These are phyloP conservation scores for Zaprionus lineosus DNA, from an alignment of 2,888 invertebrate genomes.

Conservation along the genomic window DNA sequence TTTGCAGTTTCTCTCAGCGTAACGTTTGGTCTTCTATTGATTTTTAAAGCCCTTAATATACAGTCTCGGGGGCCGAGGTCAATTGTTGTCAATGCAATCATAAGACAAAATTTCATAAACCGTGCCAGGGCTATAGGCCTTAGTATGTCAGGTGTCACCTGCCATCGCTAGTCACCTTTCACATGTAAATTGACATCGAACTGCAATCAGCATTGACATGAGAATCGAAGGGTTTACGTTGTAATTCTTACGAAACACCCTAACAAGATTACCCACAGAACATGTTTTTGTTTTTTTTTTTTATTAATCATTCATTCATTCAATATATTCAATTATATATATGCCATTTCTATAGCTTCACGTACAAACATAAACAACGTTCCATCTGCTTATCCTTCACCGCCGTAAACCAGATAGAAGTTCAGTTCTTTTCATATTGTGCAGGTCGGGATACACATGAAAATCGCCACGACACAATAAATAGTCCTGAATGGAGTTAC, in stretches of 20 bases:
- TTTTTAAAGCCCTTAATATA: slow-evolving; percentile 17
- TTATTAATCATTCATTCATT: no score
- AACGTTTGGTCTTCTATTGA: slow-evolving; percentile 32
- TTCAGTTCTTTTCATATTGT: slow-evolving; percentile 23
- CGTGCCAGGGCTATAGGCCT: slow-evolving; percentile 24
- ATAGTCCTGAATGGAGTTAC: slow-evolving; percentile 27
- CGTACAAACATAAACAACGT: no score
- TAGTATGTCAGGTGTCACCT: not conserved
- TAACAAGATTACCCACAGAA: not conserved
- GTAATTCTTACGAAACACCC: not conserved
- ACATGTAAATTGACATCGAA: not conserved
- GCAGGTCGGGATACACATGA: slow-evolving; percentile 55
- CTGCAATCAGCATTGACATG: not conserved
- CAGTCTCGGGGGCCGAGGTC: no score
- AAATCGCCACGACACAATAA: slow-evolving; percentile 29
- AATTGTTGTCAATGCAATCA: slow-evolving; percentile 12
- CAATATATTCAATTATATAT: no score
- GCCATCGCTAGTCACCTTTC: not conserved
- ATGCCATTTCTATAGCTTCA: no score
- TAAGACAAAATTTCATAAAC: slow-evolving; percentile 13
- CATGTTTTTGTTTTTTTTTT: no score
- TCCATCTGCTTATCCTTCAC: no score
- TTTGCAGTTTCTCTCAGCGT: slow-evolving; percentile 2
- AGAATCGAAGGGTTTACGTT: not conserved
- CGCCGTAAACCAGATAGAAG: no score